Conservation (phyloP, 2,797 vertebrate genomes). For the Heliangelus exortis region DNA sequence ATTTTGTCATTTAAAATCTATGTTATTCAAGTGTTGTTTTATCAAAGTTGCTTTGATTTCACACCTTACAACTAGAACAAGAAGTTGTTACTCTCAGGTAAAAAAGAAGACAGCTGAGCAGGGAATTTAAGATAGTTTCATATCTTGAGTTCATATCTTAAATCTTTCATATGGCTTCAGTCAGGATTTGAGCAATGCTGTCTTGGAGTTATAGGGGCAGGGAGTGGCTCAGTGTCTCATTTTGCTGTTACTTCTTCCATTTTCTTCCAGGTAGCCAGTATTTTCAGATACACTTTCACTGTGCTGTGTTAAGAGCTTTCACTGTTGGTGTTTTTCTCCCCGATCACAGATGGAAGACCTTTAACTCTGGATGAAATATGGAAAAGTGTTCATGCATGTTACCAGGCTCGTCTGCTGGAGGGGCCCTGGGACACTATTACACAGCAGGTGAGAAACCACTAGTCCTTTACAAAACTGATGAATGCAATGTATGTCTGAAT, state of each 20-base stretch:
- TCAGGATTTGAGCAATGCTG: not conserved
- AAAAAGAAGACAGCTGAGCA: not conserved
- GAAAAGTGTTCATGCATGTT: slow-evolving; percentile 85
- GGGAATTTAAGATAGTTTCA: not conserved
- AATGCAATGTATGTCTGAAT: not conserved
- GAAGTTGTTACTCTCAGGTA: not conserved
- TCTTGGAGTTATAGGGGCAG: not conserved
- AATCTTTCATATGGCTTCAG: not conserved
- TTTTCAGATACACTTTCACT: not conserved
- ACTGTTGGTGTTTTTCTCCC: not conserved
- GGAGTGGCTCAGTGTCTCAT: not conserved
- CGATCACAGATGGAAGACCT: slow-evolving; percentile 84
- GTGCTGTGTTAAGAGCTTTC: not conserved
- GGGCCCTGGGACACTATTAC: slow-evolving; percentile 89
- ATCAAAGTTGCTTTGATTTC: not conserved
- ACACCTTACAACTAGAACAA: not conserved
- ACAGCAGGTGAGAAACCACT: slow-evolving; percentile 85
- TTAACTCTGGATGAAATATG: slow-evolving; percentile 89
- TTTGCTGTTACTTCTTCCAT: not conserved
- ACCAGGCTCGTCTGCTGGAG: slow-evolving; percentile 79
- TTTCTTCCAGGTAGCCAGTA: not conserved
- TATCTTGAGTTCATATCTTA: no score
- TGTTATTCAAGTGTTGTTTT: not conserved
- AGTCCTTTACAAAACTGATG: not conserved
- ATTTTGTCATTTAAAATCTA: not conserved